These are phyloP conservation scores for Cephus sareptanus DNA, from an alignment of 2,888 invertebrate genomes.

Conservation along the genomic window DNA sequence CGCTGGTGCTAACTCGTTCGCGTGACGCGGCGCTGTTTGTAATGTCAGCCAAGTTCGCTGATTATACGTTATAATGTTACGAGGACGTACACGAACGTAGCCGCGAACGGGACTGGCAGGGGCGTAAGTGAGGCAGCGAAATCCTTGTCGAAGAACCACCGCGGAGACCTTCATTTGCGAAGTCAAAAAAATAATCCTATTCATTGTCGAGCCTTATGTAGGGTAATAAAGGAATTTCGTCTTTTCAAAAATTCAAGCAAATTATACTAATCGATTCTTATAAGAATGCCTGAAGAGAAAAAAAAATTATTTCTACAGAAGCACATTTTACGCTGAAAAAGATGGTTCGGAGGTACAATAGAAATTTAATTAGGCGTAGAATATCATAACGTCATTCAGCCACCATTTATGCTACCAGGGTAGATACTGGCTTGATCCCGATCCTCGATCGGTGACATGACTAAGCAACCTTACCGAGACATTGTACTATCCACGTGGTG, in stretches of 20 bases:
- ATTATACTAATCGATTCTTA: neutral
- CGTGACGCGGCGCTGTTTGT: constrained; percentile 46
- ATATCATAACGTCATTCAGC: constrained; percentile 43
- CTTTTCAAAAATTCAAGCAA: neutral
- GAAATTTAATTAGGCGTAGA: constrained; percentile 47
- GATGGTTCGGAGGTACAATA: neutral
- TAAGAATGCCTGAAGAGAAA: neutral
- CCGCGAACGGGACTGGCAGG: neutral
- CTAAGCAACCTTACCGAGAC: neutral
- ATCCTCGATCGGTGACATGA: neutral
- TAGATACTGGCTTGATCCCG: neutral
- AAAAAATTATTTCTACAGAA: neutral
- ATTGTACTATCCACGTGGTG: neutral
- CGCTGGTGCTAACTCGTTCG: constrained; percentile 40
- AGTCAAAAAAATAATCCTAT: neutral
- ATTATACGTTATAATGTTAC: constrained; percentile 48
- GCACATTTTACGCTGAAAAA: neutral
- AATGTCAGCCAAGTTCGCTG: constrained; percentile 30
- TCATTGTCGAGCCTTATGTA: neutral
- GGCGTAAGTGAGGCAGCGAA: neutral
- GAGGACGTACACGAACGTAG: constrained; percentile 20
- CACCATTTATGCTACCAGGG: constrained; percentile 25
- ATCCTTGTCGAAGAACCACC: neutral
- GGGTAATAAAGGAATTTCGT: neutral
- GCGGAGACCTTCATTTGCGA: neutral